phyloP scores from a whole-genome alignment of 2,113 vertebrate species.

The Anguilla japonica region DNA sequence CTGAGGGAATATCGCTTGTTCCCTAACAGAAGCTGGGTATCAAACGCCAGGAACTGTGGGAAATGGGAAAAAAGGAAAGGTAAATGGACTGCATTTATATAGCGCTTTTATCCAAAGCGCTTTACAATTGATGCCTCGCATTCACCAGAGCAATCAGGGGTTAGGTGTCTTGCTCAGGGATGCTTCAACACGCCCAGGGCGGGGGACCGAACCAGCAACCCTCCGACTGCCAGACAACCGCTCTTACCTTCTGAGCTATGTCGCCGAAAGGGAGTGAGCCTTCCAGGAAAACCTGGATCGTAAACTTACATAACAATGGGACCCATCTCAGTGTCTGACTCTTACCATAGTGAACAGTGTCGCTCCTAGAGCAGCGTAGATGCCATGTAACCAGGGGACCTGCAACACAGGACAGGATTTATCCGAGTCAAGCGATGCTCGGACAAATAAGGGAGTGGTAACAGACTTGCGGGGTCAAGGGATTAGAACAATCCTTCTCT shows the following conservation, averaged over 20 bases:
- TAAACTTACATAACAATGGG: neutral
- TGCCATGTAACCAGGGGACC: conserved; percentile 89
- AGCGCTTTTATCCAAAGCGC: no score
- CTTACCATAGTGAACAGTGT: conserved; percentile 91
- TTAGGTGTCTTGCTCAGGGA: no score
- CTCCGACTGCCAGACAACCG: no score
- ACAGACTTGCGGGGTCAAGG: conserved; percentile 4
- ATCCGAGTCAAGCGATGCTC: conserved; percentile 25
- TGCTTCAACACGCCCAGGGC: no score
- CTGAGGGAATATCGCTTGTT: conserved; percentile 81
- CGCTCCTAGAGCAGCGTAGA: conserved; percentile 83
- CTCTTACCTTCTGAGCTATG: no score
- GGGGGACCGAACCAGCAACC: no score
- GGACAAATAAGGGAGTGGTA: conserved; percentile 41
- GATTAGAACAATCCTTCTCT: neutral
- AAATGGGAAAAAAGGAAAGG: conserved; percentile 15
- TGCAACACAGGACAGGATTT: conserved; percentile 45
- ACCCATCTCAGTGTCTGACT: conserved; percentile 14
- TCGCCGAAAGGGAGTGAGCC: neutral
- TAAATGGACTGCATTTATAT: no score
- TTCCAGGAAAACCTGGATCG: neutral
- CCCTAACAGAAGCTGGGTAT: conserved; percentile 91
- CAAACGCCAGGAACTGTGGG: conserved; percentile 87
- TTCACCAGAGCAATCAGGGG: no score
- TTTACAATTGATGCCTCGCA: no score